phyloP scores from a whole-genome alignment of 1,140 invertebrate species.

The Drosophila orosa region DNA sequence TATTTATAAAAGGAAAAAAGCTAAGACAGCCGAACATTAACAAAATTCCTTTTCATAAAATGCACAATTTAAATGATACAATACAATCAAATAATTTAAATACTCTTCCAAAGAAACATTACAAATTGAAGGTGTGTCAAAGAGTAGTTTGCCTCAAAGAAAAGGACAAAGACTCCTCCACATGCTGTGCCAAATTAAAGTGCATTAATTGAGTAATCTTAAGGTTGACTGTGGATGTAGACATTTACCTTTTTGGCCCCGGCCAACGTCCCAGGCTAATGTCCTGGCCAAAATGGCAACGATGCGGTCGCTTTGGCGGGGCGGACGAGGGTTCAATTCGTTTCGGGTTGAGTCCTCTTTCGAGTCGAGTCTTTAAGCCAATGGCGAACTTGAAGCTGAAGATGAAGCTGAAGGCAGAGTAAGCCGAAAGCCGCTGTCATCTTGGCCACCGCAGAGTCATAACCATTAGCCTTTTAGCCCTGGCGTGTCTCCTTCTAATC shows the following conservation, averaged over 20 bases:
- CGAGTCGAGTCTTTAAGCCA: conserved; percentile 52
- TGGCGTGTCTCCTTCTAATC: conserved; percentile 77
- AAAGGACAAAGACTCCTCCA: not conserved
- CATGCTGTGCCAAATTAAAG: conserved; percentile 45
- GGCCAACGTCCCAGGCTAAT: conserved; percentile 31
- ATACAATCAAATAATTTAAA: not conserved
- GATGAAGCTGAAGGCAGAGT: not conserved
- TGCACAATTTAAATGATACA: not conserved
- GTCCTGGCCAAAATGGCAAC: conserved; percentile 21
- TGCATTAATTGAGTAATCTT: conserved; percentile 81
- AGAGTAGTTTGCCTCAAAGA: not conserved
- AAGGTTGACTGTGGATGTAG: conserved; percentile 60
- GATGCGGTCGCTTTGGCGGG: conserved; percentile 7
- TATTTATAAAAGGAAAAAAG: too few species aligned
- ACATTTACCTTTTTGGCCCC: conserved; percentile 71
- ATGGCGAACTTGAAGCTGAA: conserved; percentile 12
- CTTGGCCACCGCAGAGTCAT: conserved; percentile 80
- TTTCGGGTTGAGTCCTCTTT: conserved; percentile 4
- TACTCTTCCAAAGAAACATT: not conserved
- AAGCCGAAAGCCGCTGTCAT: conserved; percentile 66
- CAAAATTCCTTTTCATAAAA: not conserved
- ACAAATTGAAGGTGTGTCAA: not conserved
- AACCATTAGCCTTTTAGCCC: conserved; percentile 81
- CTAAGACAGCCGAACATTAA: too few species aligned
- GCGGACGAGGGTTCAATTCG: conserved; percentile 2